phyloP scores from a whole-genome alignment of 2,797 vertebrate species.

The Crocodylus rhombifer region DNA sequence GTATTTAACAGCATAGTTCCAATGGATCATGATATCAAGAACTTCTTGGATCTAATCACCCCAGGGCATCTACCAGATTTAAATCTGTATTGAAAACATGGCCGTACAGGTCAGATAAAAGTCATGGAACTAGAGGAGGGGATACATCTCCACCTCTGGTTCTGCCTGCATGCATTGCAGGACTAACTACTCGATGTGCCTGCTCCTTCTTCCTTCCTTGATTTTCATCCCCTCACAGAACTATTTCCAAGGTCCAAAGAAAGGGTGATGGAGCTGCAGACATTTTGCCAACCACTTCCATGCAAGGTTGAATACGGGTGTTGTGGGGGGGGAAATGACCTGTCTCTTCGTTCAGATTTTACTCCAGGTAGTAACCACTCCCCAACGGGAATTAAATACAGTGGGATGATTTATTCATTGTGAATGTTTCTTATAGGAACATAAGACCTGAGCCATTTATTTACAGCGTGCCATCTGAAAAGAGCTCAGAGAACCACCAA shows the following conservation, averaged over 20 bases:
- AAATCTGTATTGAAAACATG: accelerated
- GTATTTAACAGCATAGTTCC: accelerated
- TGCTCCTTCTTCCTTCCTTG: background rate
- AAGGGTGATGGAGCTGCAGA: background rate
- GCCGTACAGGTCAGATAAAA: background rate
- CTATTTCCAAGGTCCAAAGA: background rate
- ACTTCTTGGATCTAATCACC: background rate
- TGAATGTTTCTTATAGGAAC: background rate
- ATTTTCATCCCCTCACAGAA: background rate
- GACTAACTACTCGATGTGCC: background rate
- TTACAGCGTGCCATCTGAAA: no score
- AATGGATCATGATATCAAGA: accelerated
- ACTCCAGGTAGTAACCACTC: background rate
- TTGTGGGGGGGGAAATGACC: background rate
- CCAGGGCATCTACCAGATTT: background rate
- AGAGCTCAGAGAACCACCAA: no score
- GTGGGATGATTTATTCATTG: background rate
- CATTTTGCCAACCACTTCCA: background rate
- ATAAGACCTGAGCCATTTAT: no score
- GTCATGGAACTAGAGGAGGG: background rate
- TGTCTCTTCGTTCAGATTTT: background rate
- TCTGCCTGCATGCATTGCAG: background rate
- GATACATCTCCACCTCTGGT: background rate
- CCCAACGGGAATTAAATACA: background rate
- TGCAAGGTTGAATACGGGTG: background rate